Percentiles rank a stretch among this genome's conserved stretches.
Evolutionary conservation across 2,888 invertebrate species (phyloP).

Genomic region (Agrotis exclamationis): DNA sequence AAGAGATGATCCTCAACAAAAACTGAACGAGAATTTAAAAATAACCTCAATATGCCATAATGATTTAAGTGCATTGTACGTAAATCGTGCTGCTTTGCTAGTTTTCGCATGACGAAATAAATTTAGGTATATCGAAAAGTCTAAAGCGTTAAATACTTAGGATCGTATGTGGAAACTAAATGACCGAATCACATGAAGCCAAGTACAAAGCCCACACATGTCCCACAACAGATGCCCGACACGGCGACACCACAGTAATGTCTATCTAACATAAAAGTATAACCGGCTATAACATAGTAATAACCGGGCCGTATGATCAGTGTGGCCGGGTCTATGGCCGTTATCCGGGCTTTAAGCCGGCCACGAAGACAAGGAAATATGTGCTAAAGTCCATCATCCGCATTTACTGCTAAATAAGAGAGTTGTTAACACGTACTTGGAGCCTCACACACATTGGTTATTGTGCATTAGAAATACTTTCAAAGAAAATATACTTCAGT

Average conservation of each 20-base stretch:
- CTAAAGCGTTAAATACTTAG: too few species aligned
- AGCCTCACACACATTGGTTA: not conserved
- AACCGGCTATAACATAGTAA: constrained; percentile 3
- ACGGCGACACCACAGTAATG: not conserved
- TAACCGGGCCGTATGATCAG: constrained; percentile 27
- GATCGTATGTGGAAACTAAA: not conserved
- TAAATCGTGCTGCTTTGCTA: too few species aligned
- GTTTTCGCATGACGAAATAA: too few species aligned
- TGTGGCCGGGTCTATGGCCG: not conserved
- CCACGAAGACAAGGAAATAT: constrained; percentile 27
- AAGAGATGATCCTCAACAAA: too few species aligned
- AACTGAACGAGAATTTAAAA: too few species aligned
- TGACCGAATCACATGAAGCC: not conserved
- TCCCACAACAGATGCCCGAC: not conserved
- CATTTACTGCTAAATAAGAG: constrained; percentile 34
- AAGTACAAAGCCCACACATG: not conserved
- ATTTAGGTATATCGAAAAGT: too few species aligned
- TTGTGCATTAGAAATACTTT: not conserved
- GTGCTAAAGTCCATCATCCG: constrained; percentile 20
- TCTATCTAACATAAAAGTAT: constrained; percentile 11
- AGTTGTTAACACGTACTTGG: constrained; percentile 16
- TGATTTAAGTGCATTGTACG: too few species aligned
- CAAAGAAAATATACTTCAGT: not conserved
- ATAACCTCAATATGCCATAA: not conserved
- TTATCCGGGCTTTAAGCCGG: constrained; percentile 23